Conservation (phyloP, 2,888 invertebrate genomes). For the Apotomis betuletana region DNA sequence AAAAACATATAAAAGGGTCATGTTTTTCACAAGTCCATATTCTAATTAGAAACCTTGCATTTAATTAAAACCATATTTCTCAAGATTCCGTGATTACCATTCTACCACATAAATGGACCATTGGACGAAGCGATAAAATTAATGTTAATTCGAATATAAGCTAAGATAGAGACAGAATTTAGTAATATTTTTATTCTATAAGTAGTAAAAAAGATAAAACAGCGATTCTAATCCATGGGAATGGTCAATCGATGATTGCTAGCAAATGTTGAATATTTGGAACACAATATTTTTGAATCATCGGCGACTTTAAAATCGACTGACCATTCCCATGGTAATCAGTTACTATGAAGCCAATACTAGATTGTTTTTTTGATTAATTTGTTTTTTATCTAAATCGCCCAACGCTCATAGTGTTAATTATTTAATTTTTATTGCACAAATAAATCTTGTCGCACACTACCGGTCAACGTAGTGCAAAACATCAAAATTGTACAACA, state of each 20-base stretch:
- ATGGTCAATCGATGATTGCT: no score
- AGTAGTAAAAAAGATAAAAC: neutral
- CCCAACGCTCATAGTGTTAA: no score
- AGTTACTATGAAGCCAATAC: no score
- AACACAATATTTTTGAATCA: neutral
- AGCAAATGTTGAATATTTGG: constrained; percentile 9
- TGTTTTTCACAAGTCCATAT: constrained; percentile 26
- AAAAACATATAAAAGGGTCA: constrained; percentile 21
- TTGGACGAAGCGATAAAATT: neutral
- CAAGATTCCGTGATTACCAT: constrained; percentile 22
- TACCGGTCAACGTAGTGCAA: no score
- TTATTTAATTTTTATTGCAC: no score
- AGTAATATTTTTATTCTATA: neutral
- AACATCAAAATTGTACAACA: no score
- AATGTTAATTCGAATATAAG: neutral
- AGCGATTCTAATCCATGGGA: neutral
- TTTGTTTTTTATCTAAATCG: no score
- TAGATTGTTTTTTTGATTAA: no score
- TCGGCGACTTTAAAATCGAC: neutral
- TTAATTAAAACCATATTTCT: constrained; percentile 15
- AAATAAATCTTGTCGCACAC: no score
- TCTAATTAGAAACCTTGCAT: constrained; percentile 29
- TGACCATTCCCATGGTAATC: constrained; percentile 1
- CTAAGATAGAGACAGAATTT: neutral
- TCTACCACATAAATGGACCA: constrained; percentile 4